Conservation (phyloP, 2,888 invertebrate genomes). For the Chymomyza fuscimana region DNA sequence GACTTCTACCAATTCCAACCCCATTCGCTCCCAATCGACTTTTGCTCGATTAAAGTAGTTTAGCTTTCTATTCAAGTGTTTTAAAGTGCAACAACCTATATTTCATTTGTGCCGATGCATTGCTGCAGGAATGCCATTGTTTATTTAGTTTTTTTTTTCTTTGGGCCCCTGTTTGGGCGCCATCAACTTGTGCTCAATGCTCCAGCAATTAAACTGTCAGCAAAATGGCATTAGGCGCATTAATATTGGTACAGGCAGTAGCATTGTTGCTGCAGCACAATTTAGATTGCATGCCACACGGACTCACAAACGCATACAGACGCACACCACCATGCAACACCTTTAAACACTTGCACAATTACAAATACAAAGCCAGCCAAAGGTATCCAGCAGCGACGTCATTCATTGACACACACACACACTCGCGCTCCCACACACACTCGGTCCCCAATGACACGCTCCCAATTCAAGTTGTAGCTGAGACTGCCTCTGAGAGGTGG, state of each 20-base stretch:
- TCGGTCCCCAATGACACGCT: slow-evolving; percentile 19
- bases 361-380: slow-evolving; percentile 46
- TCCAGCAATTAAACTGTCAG: slow-evolving; percentile 5
- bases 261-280: slow-evolving; percentile 13
- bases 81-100: not conserved
- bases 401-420: slow-evolving; percentile 54
- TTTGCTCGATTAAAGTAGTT: not conserved
- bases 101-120: not conserved
- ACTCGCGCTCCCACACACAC: slow-evolving; percentile 17
- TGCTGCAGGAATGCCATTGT: not conserved
- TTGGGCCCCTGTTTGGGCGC: not conserved
- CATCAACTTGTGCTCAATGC: not conserved
- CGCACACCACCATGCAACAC: slow-evolving; percentile 27
- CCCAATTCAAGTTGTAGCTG: not conserved
- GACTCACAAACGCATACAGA: slow-evolving; percentile 10
- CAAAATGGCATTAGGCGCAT: slow-evolving; percentile 10
- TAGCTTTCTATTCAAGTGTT: not conserved
- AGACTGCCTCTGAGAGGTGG: not conserved
- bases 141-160: not conserved
- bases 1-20: not conserved
- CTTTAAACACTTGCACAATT: slow-evolving; percentile 48
- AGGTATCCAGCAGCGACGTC: slow-evolving; percentile 64
- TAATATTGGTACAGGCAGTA: slow-evolving; percentile 15
- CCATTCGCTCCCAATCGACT: not conserved
- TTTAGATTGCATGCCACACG: slow-evolving; percentile 40